Base-by-base conservation (phyloP, 2,113 vertebrate species). In the Lepus timidus region DNA sequence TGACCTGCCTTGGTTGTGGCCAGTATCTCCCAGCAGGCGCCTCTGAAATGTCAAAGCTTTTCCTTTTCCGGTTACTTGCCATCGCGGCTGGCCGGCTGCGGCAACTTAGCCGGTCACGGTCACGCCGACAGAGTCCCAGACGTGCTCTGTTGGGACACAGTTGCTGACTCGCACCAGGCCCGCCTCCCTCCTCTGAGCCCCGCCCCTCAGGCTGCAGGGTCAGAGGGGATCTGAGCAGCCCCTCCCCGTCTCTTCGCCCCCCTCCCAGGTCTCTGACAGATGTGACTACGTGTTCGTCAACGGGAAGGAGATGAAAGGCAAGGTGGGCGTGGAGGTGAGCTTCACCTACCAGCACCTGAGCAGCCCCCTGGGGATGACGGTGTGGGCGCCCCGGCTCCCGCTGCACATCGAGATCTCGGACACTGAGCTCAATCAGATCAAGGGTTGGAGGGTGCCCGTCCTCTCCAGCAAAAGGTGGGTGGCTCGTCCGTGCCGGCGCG, bases 211-310 rank as follows among this genome's bases (percentile, higher is more conserved):
- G 29, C 68, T 78, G 9, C 29, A 1, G 14, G 29, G 7, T 14
- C 1, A 14, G 5, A 58, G 44, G 31, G 76, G 82, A 17, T 86
- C 12, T 91, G 65, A 61, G 19, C 84, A 4, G 12, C 49, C 85
- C 70, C 49, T 83, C 84, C 9, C 85, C 83, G 65, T 51, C 62
- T 70, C 67, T 70, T 67, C 1, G 1, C 52, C 73, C 80, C 80
- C 96, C 6, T 7, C 74, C 0, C 98, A 99, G 99, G 99, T 99
- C 94, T 99, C 99, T 0, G 99, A 99, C 98, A 98, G 99, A 81
- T 99, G 99, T 27, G 99, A 99, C 98, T 99, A 99, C 10, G 98
- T 99, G 95, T 99, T 99, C 51, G 98, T 99, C 98, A 99, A 99
- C 6, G 99, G 99, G 95, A 99, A 99, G 88, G 99, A 99, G 97